These are phyloP conservation scores for Junonia oenone DNA, from an alignment of 2,888 invertebrate genomes.

Conservation along the genomic window DNA sequence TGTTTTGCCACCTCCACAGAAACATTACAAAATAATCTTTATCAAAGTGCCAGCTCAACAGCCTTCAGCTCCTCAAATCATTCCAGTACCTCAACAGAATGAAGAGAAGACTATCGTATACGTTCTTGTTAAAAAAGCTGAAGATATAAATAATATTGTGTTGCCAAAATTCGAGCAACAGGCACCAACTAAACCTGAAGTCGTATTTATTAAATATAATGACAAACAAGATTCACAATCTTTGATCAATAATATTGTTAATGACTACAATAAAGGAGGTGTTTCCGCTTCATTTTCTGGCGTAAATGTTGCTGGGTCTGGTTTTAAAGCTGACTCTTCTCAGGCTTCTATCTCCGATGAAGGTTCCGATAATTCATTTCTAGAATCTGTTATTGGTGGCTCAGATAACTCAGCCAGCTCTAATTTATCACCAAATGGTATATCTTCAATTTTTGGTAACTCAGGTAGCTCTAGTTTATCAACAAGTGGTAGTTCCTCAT, in stretches of 20 bases:
- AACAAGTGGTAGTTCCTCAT: constrained; percentile 20
- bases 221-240: constrained; percentile 78
- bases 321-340: constrained; percentile 13
- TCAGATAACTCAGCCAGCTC: neutral
- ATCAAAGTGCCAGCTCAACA: constrained; percentile 86
- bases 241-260: constrained; percentile 67
- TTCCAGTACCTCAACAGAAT: constrained; percentile 83
- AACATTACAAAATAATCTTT: constrained; percentile 90
- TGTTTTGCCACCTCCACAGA: constrained; percentile 82
- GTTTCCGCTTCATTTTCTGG: constrained; percentile 31
- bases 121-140: constrained; percentile 87
- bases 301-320: constrained; percentile 17
- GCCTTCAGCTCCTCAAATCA: constrained; percentile 82
- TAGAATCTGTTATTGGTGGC: constrained; percentile 7
- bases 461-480: neutral
- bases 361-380: constrained; percentile 5
- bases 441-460: too few species aligned
- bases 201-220: constrained; percentile 88
- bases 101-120: constrained; percentile 88
- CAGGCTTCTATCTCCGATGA: constrained; percentile 12
- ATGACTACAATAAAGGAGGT: constrained; percentile 52
- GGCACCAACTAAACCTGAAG: constrained; percentile 86
- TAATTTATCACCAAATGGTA: constrained; percentile 6
- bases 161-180: constrained; percentile 84
- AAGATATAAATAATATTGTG: constrained; percentile 82